Conservation (phyloP, 2,113 vertebrate genomes). For the Labrus mixtus region DNA sequence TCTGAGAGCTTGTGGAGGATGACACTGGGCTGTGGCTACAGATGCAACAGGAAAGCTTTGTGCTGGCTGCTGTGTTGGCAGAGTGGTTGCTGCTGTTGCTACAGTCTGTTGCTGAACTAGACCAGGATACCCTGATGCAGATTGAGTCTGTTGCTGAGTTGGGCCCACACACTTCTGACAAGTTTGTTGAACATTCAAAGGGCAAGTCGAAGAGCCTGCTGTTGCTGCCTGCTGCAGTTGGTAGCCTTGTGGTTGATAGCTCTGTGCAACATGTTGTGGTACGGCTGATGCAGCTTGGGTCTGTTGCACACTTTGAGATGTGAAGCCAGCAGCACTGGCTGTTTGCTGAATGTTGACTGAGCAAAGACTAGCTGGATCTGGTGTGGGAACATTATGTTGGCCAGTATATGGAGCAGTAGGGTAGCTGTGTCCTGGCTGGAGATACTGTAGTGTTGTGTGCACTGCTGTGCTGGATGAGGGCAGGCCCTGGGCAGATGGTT, state of each 20-base stretch:
- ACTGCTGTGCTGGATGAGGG: conserved; percentile 60
- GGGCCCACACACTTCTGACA: conserved; percentile 48
- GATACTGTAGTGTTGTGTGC: conserved; percentile 58
- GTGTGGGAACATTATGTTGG: conserved; percentile 35
- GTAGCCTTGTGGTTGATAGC: conserved; percentile 60
- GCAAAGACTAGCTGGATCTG: conserved; percentile 57
- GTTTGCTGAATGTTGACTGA: conserved; percentile 83
- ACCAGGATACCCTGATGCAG: conserved; percentile 51
- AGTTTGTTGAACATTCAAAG: conserved; percentile 54
- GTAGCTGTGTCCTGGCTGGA: conserved; percentile 69
- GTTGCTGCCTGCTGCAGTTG: conserved; percentile 57
- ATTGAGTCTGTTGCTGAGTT: conserved; percentile 46
- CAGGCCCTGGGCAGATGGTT: conserved; percentile 59
- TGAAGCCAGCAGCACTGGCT: conserved; percentile 25
- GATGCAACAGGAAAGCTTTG: conserved; percentile 57
- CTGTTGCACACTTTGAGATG: conserved; percentile 53
- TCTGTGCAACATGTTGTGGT: conserved; percentile 66
- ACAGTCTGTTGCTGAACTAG: conserved; percentile 49
- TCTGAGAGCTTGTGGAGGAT: conserved; percentile 51
- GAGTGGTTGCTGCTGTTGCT: conserved; percentile 13
- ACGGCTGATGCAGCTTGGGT: conserved; percentile 43
- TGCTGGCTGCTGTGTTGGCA: conserved; percentile 59
- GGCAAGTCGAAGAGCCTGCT: conserved; percentile 42
- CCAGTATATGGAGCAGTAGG: conserved; percentile 53
- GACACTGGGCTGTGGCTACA: conserved; percentile 50